These are phyloP conservation scores for Macaria liturata DNA, from an alignment of 2,888 invertebrate species.

Conservation along the genomic window DNA sequence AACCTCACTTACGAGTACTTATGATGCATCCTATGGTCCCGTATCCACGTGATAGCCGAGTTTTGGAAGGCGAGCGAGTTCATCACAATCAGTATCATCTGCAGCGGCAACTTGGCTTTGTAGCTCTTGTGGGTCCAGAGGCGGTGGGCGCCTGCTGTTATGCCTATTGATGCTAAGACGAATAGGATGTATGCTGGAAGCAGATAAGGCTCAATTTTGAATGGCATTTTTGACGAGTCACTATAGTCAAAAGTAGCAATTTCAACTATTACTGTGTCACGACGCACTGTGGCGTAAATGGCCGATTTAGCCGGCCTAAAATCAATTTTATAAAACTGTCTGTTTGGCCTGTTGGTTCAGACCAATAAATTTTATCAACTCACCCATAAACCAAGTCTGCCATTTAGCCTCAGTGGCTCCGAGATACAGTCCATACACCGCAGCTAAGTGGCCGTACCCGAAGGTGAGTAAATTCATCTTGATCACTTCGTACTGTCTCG, in stretches of 20 bases:
- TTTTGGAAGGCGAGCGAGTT: slow-evolving; percentile 61
- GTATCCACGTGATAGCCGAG: slow-evolving; percentile 53
- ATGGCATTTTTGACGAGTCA: slow-evolving; percentile 6
- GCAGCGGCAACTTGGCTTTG: slow-evolving; percentile 42
- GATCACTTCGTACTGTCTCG: slow-evolving; percentile 33
- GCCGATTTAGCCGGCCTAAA: too few species aligned
- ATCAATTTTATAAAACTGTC: too few species aligned
- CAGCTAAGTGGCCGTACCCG: slow-evolving; percentile 35
- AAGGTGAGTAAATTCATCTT: slow-evolving; percentile 39
- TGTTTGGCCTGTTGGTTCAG: too few species aligned
- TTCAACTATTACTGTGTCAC: too few species aligned
- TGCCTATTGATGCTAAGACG: slow-evolving; percentile 33
- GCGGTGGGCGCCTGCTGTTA: slow-evolving; percentile 46
- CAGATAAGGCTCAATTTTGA: not conserved
- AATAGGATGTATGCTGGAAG: slow-evolving; percentile 32
- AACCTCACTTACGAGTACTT: slow-evolving; percentile 32
- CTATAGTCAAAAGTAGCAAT: too few species aligned
- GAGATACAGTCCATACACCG: slow-evolving; percentile 41
- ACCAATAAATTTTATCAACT: too few species aligned
- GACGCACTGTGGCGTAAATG: too few species aligned
- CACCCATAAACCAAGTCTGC: slow-evolving; percentile 33
- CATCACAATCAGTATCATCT: slow-evolving; percentile 40
- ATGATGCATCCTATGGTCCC: slow-evolving; percentile 37
- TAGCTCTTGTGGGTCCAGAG: slow-evolving; percentile 46
- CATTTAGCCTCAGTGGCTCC: slow-evolving; percentile 36